These are phyloP conservation scores for Microcebus tavaratra DNA, from an alignment of 2,113 vertebrate genomes.

Conservation along the genomic window DNA sequence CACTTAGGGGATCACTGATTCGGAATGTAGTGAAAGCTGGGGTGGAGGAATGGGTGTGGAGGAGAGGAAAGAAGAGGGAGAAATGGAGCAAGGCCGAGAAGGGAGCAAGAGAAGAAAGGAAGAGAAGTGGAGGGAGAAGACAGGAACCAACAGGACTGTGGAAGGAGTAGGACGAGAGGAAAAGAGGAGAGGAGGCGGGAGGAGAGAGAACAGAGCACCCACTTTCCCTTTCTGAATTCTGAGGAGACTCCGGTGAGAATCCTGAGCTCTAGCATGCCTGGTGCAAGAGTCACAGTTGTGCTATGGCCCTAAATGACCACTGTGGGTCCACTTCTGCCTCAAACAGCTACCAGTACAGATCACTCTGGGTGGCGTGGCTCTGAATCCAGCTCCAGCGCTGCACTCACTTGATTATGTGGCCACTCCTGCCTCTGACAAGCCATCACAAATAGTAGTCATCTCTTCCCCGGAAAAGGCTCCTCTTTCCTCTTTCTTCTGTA, in stretches of 20 bases:
- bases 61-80: background rate
- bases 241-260: background rate
- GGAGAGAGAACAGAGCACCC: background rate
- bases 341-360: conserved; percentile 47
- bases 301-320: conserved; percentile 41
- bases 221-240: background rate
- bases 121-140: too few species aligned
- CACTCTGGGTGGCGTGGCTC: fast-evolving
- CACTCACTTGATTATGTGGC: background rate
- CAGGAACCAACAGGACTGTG: background rate
- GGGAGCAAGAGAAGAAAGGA: background rate
- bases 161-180: background rate
- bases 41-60: background rate
- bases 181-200: background rate
- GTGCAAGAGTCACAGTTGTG: background rate
- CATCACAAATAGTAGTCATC: conserved; percentile 48
- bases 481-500: conserved; percentile 17
- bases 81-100: too few species aligned
- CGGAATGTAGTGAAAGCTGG: background rate
- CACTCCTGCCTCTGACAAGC: conserved; percentile 26
- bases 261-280: fast-evolving
- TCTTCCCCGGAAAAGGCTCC: background rate
- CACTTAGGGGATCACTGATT: background rate
- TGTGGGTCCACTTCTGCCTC: conserved; percentile 23
- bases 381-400: background rate